These are phyloP conservation scores for Sinohyriopsis cumingii DNA, from an alignment of 2,888 invertebrate genomes.

Conservation along the genomic window DNA sequence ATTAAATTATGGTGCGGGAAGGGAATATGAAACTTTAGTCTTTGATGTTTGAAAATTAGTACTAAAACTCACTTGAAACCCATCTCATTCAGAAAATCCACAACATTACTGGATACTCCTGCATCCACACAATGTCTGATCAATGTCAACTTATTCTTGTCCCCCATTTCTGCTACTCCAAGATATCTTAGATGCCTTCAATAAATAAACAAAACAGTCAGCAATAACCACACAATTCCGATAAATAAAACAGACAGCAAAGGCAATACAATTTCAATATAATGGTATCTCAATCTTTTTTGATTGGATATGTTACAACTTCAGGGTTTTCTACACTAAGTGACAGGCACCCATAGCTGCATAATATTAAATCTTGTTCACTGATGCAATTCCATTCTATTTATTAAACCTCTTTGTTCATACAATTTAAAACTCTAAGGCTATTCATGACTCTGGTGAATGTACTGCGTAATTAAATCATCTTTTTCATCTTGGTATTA, in stretches of 20 bases:
- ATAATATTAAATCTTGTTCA: too few relatives aligned
- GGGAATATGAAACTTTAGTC: too few relatives aligned
- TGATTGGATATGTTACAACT: neutral
- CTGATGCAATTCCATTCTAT: too few relatives aligned
- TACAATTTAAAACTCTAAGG: too few relatives aligned
- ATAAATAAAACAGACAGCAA: neutral
- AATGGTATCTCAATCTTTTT: neutral
- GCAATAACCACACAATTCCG: neutral
- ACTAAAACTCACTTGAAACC: constrained; percentile 75
- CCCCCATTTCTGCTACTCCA: constrained; percentile 90
- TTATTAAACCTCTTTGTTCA: too few relatives aligned
- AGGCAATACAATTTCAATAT: neutral
- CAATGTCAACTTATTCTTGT: constrained; percentile 90
- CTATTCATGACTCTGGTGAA: too few relatives aligned
- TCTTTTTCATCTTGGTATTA: too few relatives aligned
- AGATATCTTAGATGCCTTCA: constrained; percentile 88
- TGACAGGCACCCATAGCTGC: too few relatives aligned
- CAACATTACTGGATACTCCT: constrained; percentile 89
- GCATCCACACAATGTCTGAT: constrained; percentile 94
- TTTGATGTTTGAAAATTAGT: neutral
- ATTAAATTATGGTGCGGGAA: too few relatives aligned
- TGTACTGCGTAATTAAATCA: too few relatives aligned
- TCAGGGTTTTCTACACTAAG: too few relatives aligned
- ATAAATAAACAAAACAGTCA: neutral
- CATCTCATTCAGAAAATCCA: constrained; percentile 92